A percentile compares a stretch with the other conserved stretches of the same genome.
Evolutionary conservation across 2,113 vertebrate species (phyloP).

Genomic region (Hemicordylus capensis): DNA sequence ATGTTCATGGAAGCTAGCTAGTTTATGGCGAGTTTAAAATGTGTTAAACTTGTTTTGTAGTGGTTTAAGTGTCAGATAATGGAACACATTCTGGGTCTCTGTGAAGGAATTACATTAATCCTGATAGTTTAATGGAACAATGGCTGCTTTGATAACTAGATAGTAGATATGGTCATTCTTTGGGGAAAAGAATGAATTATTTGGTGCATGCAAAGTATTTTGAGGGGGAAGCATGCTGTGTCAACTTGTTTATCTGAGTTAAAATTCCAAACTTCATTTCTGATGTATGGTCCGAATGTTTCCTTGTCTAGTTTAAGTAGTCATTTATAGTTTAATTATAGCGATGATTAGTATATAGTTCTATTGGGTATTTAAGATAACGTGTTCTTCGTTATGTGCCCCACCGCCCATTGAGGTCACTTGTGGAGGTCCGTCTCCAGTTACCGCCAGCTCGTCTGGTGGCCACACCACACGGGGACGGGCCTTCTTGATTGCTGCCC

Average conservation of each 20-base stretch:
- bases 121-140: conserved; percentile 2
- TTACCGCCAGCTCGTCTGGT: no score
- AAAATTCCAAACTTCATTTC: background rate
- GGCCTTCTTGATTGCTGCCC: no score
- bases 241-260: conserved; percentile 1
- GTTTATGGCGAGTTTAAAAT: background rate
- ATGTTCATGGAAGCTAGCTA: background rate
- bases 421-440: no score
- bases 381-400: no score
- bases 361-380: no score
- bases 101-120: background rate
- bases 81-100: background rate
- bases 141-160: conserved; percentile 26
- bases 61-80: conserved; percentile 4
- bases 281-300: background rate
- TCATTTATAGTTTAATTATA: no score
- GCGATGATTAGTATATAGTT: background rate
- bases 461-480: no score
- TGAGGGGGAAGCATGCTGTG: background rate
- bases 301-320: conserved; percentile 17
- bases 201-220: conserved; percentile 17
- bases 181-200: background rate
- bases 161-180: background rate
- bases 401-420: no score
- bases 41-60: background rate